Evolutionary conservation across 2,888 invertebrate species (phyloP), one percentile per base, ranked within the genome.

Genomic region (Cephus rjabovi): DNA sequence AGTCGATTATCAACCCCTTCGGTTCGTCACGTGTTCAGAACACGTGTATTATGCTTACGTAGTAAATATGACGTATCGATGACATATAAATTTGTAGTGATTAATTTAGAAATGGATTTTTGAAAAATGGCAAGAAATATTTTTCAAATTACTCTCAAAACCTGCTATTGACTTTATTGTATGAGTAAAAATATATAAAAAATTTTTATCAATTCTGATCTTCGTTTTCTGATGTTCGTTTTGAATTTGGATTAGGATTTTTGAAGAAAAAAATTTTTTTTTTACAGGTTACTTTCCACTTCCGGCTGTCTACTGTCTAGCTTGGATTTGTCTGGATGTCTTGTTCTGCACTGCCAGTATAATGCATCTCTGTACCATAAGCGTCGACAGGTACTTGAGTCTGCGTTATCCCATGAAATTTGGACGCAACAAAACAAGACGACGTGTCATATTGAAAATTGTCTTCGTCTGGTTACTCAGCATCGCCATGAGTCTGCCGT

Each of bases 301-400:
- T 76, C 95, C 96, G 11, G 95, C 97, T 6, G 95, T 96, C 76
- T 97, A 96, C 92, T 98, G 98, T 91, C 94, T 99, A 84, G 96
- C 96, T 76, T 99, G 98, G 98, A 97, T 98, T 85, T 97, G 97
- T 87, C 94, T 98, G 88, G 99, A 99, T 92, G 98, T 99, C 3
- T 93, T 99, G 1, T 97, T 98, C 90, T 99, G 99, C 92, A 99
- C 99, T 0, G 98, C 98, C 1, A 98, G 98, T 83, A 99, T 99
- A 87, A 97, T 99, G 95, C 99, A 99, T 91, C 94, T 99, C 73
- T 98, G 98, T 90, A 98, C 98, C 71, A 98, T 99, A 90, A 98
- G 98, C 82, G 96, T 99, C 81, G 99, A 99, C 93, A 95, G 98
- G 88, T 98, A 97, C 92, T 94, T 98, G 75, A 98, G 97, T 35